phyloP scores from a whole-genome alignment of 2,797 vertebrate genomes.

The Oreochromis mossambicus region DNA sequence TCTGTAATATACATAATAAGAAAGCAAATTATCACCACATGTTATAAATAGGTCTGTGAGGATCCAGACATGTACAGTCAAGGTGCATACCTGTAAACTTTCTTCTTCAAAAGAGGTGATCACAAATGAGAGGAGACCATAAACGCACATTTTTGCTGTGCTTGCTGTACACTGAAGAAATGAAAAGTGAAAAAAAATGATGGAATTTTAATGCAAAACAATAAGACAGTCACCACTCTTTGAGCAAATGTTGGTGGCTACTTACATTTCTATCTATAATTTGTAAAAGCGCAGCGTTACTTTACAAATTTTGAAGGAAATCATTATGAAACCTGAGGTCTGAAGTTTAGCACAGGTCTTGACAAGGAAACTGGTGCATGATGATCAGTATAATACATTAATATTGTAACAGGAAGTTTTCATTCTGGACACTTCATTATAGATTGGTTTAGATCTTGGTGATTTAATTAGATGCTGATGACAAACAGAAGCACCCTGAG shows the following conservation, averaged over 20 bases:
- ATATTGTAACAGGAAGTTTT: not conserved
- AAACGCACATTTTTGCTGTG: constrained; percentile 94
- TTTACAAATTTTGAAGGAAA: not conserved
- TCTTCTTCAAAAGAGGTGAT: constrained; percentile 92
- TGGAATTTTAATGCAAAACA: not conserved
- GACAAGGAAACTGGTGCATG: not conserved
- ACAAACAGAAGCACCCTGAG: not conserved
- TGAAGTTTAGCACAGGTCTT: not conserved
- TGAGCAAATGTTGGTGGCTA: not conserved
- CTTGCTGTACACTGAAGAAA: constrained; percentile 87
- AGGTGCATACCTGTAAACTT: constrained; percentile 86
- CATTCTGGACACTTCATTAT: not conserved
- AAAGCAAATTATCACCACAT: not conserved
- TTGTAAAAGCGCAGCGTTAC: not conserved
- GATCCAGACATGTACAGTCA: not conserved
- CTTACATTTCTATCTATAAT: not conserved
- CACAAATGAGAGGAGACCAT: constrained; percentile 94
- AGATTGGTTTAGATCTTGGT: not conserved
- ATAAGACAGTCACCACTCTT: not conserved
- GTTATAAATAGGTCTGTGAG: not conserved
- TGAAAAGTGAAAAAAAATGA: not conserved
- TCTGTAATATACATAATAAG: constrained; percentile 1
- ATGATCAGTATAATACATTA: not conserved
- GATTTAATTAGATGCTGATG: not conserved
- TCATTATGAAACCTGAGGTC: not conserved